Evolutionary conservation across 2,888 invertebrate species (phyloP), one percentile per base, ranked within the genome.

Genomic region (Scaptomyza flava): DNA sequence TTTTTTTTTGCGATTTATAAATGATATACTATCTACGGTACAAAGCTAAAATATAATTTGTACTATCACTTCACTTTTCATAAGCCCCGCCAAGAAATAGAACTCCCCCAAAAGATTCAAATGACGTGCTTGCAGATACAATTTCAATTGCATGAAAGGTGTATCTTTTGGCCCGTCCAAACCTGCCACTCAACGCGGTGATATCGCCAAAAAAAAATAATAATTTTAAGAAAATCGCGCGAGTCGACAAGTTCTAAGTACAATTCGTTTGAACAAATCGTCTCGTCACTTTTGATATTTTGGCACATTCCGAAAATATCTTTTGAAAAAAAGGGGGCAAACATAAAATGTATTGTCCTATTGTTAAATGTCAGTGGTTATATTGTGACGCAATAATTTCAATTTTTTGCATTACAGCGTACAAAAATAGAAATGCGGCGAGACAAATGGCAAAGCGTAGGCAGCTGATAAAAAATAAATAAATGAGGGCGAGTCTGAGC

Each of bases 371-470:
- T 54, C 68, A 73, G 42, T 38, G 71, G 42, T 7, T 53, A 68
- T 61, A 38, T 34, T 57, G 56, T 81, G 81, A 85, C 85, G 81
- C 79, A 85, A 81, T 74, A 74, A 57, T 77, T 46, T 54, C 41
- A 72, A 80, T 85, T 77, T 68, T 80, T 82, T 72, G 75, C 86
- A 45, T 14, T 14, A 50, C 48, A 17, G 17, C 17, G 17, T 17
- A 1, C 1, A 47, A 52, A 54, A 41, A 57, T 57, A 74, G 56
- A 59, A 17, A 17, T 17, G 36, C 0, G 6, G 38, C 31, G 38
- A 43, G 48, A 47, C 20, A 41, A 31, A 14, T 31, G 20, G 47
- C 23, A 56, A 50, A 61, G 53, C 17, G 17, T 17, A 17, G 17
- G 17, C 17, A 12, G 59, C 59, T 74, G 72, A 74, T 72, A 68